Base-by-base conservation (phyloP, 2,113 vertebrate genomes). In the Coturnix japonica region DNA sequence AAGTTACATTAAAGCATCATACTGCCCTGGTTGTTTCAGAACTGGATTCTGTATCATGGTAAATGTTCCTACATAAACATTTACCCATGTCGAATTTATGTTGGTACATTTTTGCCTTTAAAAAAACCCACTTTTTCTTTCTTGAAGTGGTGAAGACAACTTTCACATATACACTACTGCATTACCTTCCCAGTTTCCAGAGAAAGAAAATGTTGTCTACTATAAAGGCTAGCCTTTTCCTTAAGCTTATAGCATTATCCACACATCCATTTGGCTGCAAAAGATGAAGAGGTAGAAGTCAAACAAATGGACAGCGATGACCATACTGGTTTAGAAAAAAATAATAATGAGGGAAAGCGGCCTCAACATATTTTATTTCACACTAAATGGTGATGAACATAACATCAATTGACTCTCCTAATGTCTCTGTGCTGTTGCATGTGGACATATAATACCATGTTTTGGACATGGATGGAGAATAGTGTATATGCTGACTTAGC, bases 31-130 rank as follows among this genome's bases (percentile, higher is more conserved):
- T 64, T 95, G 86, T 95, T 94, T 95, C 79, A 85, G 71, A 91
- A 80, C 91, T 70, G 88, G 84, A 81, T 89, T 93, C 78, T 79
- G 41, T 94, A 90, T 89, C 89, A 66, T 51, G 89, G 81, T 91
- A 94, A 94, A 94, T 75, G 94, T 94, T 89, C 92, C 91, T 94
- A 93, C 39, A 91, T 80, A 95, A 96, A 96, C 82, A 93, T 96
- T 96, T 94, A 89, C 95, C 72, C 80, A 85, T 25, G 85, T 33
- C 64, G 69, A 94, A 93, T 96, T 95, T 94, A 96, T 89, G 89
- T 33, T 74, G 85, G 44, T 37, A 59, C 56, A 14, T 73, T 94
- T 93, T 94, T 75, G 43, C 56, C 64, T 82, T 76, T 75, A 85
- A 87, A 53, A 83, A 89, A 94, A 93, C 41, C 73, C 46, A 70